These are phyloP conservation scores for Autographa gamma DNA, from an alignment of 2,888 invertebrate genomes.

Conservation along the genomic window DNA sequence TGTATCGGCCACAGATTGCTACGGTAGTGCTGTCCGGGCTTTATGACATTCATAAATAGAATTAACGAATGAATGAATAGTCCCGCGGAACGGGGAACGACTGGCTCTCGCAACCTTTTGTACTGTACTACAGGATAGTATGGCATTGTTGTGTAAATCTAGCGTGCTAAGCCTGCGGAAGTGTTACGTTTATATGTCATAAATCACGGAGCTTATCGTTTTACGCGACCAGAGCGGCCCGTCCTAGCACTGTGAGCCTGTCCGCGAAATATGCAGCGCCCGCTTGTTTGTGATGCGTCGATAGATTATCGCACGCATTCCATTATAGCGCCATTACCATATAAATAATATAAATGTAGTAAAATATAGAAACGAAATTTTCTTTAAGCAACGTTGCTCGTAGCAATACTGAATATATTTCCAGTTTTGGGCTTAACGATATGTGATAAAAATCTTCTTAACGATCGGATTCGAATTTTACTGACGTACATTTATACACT, in stretches of 20 bases:
- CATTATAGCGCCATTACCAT: constrained; percentile 44
- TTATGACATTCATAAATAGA: constrained; percentile 77
- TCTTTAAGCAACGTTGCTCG: background rate
- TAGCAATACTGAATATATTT: constrained; percentile 2
- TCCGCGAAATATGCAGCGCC: constrained; percentile 77
- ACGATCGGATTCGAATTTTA: constrained; percentile 45
- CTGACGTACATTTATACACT: constrained; percentile 64
- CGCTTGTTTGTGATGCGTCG: constrained; percentile 66
- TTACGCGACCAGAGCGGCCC: constrained; percentile 66
- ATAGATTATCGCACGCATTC: constrained; percentile 57
- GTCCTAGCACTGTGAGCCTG: constrained; percentile 63
- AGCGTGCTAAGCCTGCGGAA: constrained; percentile 75
- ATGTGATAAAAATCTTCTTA: constrained; percentile 39
- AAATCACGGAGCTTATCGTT: constrained; percentile 85
- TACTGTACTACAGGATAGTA: constrained; percentile 55
- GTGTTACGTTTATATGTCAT: constrained; percentile 83
- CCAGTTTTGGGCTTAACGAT: constrained; percentile 22
- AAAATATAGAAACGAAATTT: background rate
- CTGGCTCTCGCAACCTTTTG: constrained; percentile 51
- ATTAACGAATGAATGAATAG: constrained; percentile 70
- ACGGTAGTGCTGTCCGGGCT: constrained; percentile 59
- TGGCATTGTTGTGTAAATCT: constrained; percentile 70
- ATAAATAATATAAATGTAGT: constrained; percentile 24
- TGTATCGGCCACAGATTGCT: constrained; percentile 62
- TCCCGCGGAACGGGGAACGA: constrained; percentile 58